Evolutionary conservation across 2,888 invertebrate species (phyloP).

Genomic region (Epirrhoe tristata): DNA sequence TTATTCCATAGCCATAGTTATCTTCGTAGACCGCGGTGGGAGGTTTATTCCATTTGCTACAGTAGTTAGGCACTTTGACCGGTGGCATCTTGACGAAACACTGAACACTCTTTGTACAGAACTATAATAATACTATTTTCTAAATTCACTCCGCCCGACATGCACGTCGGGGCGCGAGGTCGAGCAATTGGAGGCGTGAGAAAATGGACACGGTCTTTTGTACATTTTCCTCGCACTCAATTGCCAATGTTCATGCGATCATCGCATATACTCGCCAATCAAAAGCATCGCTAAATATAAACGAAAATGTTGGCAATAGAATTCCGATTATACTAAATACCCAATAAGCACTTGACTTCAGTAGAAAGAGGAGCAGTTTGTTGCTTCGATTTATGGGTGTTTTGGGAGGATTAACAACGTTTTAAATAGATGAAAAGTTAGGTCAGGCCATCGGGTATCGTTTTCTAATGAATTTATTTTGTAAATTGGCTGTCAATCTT

Average conservation of each 20-base stretch:
- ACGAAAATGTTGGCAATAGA: slow-evolving; percentile 73
- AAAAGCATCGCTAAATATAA: slow-evolving; percentile 72
- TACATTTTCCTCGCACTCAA: slow-evolving; percentile 68
- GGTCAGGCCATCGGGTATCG: slow-evolving; percentile 4
- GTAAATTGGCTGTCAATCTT: slow-evolving; percentile 46
- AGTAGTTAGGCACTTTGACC: slow-evolving; percentile 73
- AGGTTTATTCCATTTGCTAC: slow-evolving; percentile 82
- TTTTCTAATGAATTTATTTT: slow-evolving; percentile 37
- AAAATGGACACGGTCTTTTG: slow-evolving; percentile 70
- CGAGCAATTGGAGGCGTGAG: slow-evolving; percentile 65
- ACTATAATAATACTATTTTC: slow-evolving; percentile 22
- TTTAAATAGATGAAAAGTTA: slow-evolving; percentile 1
- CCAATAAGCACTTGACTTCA: slow-evolving; percentile 31
- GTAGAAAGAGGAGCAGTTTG: slow-evolving; percentile 37
- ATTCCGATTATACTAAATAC: slow-evolving; percentile 46
- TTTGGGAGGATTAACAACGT: slow-evolving; percentile 4
- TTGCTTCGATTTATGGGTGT: slow-evolving; percentile 28
- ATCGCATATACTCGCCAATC: slow-evolving; percentile 74
- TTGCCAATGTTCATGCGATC: slow-evolving; percentile 72
- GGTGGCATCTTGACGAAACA: slow-evolving; percentile 65
- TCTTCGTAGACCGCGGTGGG: slow-evolving; percentile 90
- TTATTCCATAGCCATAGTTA: slow-evolving; percentile 93
- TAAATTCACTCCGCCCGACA: slow-evolving; percentile 45
- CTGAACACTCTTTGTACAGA: slow-evolving; percentile 36
- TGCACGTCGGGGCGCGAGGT: slow-evolving; percentile 63